Evolutionary conservation across 2,113 vertebrate genomes (phyloP), one percentile per base, ranked within the genome.

Genomic region (Hemiprocne comata): DNA sequence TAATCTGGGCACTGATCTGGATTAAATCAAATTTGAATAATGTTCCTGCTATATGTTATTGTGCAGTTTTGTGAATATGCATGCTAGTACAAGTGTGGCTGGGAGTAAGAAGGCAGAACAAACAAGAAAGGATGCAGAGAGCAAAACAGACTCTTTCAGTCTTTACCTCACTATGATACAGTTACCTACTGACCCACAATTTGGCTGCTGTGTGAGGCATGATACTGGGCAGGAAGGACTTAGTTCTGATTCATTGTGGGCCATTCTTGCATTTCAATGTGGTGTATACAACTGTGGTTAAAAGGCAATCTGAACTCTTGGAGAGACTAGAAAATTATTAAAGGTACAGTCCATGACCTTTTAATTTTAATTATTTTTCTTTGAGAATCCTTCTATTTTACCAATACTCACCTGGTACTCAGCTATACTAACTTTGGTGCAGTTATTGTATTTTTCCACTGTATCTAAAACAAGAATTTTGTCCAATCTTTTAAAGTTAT

Each of bases 391-490:
- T 87, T 85, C 25, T 6, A 53, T 89, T 91, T 65, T 57, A 57
- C 5, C 0, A 1, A 34, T 69, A 61, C 7, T 76, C 6, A 33
- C 9, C 9, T 57, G 9, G 5, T 51, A 64, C 3, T n/a, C 6
- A 55, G 7, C 33, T 50, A 8, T 44, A 53, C 4, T 66, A 48
- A 66, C 9, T 20, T 66, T 1, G 1, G 11, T 33, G 50, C 11
- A 12, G 8, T 69, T 65, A 42, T 83, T 80, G 10, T 80, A 18
- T 61, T 60, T 65, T 61, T 48, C 7, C 14, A 55, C 5, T 44
- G 7, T 44, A 84, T 44, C 24, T 81, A 66, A 73, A 77, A 0
- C 2, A 69, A 77, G 19, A 87, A 58, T 81, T 74, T 3, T 75
- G 46, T 48, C 13, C 7, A 38, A 55, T 38, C 54, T 69, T 58